These are phyloP conservation scores for Athalia rosae DNA, from an alignment of 2,888 invertebrate species.

Conservation along the genomic window DNA sequence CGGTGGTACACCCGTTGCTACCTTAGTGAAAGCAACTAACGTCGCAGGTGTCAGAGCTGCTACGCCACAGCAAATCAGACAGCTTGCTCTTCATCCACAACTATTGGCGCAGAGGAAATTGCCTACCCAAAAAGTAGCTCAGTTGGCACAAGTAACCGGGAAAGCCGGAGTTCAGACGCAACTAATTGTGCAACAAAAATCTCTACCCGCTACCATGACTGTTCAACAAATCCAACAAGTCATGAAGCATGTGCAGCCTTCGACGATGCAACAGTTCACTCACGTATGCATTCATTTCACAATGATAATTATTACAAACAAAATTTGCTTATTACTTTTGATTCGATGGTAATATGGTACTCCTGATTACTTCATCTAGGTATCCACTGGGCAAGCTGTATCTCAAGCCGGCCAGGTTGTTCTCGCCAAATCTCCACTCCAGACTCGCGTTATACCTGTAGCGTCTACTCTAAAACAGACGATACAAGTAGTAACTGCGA, in stretches of 20 bases:
- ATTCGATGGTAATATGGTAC: background rate
- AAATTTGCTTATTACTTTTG: background rate
- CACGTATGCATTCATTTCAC: conserved; percentile 63
- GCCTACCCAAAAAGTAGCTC: conserved; percentile 78
- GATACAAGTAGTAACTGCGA: conserved; percentile 75
- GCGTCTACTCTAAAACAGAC: conserved; percentile 78
- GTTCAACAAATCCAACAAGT: conserved; percentile 86
- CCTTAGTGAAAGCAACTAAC: conserved; percentile 78
- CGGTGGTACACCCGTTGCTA: conserved; percentile 76
- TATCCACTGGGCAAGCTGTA: conserved; percentile 73
- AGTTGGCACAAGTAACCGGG: conserved; percentile 75
- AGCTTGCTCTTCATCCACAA: conserved; percentile 79
- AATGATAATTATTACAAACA: background rate
- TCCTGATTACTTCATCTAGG: conserved; percentile 53
- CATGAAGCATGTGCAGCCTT: conserved; percentile 78
- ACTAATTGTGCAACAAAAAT: conserved; percentile 82
- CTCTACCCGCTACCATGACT: conserved; percentile 79
- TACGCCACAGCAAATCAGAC: conserved; percentile 80
- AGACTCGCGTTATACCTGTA: conserved; percentile 81
- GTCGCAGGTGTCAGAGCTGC: conserved; percentile 76
- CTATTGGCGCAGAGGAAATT: conserved; percentile 77
- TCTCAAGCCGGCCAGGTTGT: conserved; percentile 78
- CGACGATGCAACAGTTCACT: conserved; percentile 69
- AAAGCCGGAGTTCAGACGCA: conserved; percentile 78
- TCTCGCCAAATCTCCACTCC: conserved; percentile 77